Evolutionary conservation across 2,888 invertebrate species (phyloP), one percentile per base, ranked within the genome.

Genomic region (Anthoptus insignis): DNA sequence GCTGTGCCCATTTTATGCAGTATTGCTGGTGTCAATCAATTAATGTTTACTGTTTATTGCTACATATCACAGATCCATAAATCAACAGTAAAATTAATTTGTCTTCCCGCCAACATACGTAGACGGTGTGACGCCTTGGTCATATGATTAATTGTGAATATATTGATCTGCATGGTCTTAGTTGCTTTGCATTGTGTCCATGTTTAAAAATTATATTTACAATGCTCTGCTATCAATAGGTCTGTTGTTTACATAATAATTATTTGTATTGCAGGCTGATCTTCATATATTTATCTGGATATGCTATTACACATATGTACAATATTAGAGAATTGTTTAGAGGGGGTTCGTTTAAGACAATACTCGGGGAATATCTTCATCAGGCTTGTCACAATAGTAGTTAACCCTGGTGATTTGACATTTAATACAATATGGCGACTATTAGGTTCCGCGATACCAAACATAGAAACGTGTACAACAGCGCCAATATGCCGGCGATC

Each of bases 21-120:
- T 54, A 61, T 61, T 54, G 47, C 32, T 22, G 9, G 29, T 54
- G 54, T 37, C 53, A 54, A 61, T 61, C 47, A 61, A 47, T 37
- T 61, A 34, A 47, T 24, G 49, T 50, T 58, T 32, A 58, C 8
- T 58, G 39, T 59, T 39, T 52, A 59, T 39, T 27, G 34, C 22
- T 29, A n/a, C n/a, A n/a, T n/a, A 58, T 61, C 47, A 47, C 47
- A 54, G 14, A 47, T 5, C 37, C 37, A 61, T 61, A 61, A 54
- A 61, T 61, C 54, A 54, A 49, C 27, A 45, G 21, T 37, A 11
- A 34, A 34, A 54, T 37, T 32, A 54, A 61, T 54, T 47, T 61
- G 54, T 61, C 16, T 19, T 3, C 19, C 9, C 16, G 61, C 61
- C 61, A 54, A 61, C 47, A 56, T 13, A 45, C 54, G 61, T 45